These are phyloP conservation scores for Harpagoxenus sublaevis DNA, from an alignment of 2,888 invertebrate species.

Conservation along the genomic window DNA sequence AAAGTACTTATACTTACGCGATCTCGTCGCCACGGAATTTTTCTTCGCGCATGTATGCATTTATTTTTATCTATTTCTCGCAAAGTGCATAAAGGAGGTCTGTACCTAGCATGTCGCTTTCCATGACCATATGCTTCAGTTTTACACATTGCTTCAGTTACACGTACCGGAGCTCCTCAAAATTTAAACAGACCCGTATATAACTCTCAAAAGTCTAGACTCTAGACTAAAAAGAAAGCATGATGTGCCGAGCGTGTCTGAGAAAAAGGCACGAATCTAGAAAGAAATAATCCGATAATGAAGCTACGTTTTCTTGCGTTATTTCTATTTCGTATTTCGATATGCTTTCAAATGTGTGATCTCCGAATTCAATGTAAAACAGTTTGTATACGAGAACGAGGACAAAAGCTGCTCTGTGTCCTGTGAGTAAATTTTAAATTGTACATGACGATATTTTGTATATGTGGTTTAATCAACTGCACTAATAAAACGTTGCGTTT, in stretches of 20 bases:
- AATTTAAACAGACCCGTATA: constrained; percentile 1
- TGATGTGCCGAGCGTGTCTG: not conserved
- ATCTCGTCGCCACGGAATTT: not conserved
- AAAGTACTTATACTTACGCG: not conserved
- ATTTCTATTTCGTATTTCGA: not conserved
- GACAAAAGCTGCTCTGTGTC: not conserved
- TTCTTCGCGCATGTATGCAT: not conserved
- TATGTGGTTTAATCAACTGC: not conserved
- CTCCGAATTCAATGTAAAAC: not conserved
- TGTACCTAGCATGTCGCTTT: not conserved
- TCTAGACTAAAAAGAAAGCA: not conserved
- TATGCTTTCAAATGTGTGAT: not conserved
- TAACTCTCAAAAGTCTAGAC: not conserved
- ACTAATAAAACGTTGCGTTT: not conserved
- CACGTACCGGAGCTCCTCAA: not conserved
- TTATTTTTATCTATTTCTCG: constrained; percentile 20
- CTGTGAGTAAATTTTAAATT: not conserved
- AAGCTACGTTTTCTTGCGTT: not conserved
- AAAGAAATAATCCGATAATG: not conserved
- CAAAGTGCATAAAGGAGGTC: not conserved
- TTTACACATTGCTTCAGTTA: not conserved
- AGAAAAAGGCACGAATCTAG: not conserved
- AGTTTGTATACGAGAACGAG: not conserved
- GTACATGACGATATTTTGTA: not conserved
- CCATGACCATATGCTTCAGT: not conserved